A percentile compares a stretch with the other conserved stretches of the same genome.
These are phyloP conservation scores for Diogma glabrata DNA, from an alignment of 2,888 invertebrate species.

Conservation along the genomic window DNA sequence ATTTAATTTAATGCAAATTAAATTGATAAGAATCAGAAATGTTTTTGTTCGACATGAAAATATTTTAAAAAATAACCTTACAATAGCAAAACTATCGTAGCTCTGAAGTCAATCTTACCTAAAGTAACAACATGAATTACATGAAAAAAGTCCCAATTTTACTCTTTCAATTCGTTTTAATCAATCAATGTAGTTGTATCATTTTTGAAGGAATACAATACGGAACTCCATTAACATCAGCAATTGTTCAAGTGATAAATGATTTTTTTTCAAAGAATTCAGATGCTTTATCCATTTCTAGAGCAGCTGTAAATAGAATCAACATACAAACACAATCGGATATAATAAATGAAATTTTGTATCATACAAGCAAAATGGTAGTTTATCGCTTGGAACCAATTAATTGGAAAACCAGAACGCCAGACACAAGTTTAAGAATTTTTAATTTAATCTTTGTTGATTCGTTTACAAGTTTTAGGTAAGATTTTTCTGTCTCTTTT, in stretches of 20 bases:
- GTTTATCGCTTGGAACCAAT: conserved; percentile 1
- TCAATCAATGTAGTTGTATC: too few relatives aligned
- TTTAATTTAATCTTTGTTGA: conserved; percentile 1
- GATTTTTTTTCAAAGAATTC: conserved; percentile 1
- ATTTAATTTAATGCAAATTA: too few relatives aligned
- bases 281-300: background rate
- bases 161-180: too few relatives aligned
- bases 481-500: too few relatives aligned
- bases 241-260: background rate
- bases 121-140: too few relatives aligned
- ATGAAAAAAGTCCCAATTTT: too few relatives aligned
- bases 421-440: background rate
- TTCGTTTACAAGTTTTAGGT: background rate
- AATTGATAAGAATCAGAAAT: too few relatives aligned
- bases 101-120: too few relatives aligned
- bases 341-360: background rate
- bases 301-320: background rate
- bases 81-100: too few relatives aligned
- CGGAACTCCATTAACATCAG: background rate
- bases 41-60: too few relatives aligned
- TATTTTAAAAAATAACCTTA: too few relatives aligned
- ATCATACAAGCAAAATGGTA: background rate
- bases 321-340: background rate
- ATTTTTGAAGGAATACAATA: too few relatives aligned
- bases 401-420: background rate